Base-by-base conservation (phyloP, 2,113 vertebrate species). In the Neotragus moschatus region DNA sequence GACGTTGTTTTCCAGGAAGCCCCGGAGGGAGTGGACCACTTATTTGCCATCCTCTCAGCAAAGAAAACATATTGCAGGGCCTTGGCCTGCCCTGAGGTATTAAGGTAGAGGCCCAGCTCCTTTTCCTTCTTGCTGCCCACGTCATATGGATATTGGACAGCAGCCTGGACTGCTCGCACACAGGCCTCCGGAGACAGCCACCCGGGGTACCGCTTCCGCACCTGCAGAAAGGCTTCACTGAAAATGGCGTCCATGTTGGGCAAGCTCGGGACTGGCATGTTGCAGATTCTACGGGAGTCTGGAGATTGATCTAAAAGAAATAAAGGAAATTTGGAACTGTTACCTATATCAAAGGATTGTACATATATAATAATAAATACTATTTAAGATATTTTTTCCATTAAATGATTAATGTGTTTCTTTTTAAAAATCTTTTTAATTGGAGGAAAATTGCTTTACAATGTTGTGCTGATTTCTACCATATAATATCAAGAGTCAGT, bases 41-140 rank as follows among this genome's bases (percentile, higher is more conserved):
- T 99, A 85, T 14, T 93, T 53, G 97, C 98, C 0, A 84, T 97
- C 97, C 99, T 99, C 98, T 99, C 99, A 0, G 99, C 98, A 2
- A 99, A 99, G 98, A 99, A 99, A 3, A 97, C 98, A 86, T 99
- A 99, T 97, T 99, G 99, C 97, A 99, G 97, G 33, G 99, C 99
- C 0, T 1, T 98, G 3, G 99, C 99, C 98, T 99, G 99, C 11
- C 98, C 99, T 1, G 99, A 99, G 6, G 4, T 81, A 84, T 97
- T 97, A 49, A 99, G 99, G n/a, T 98, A 79, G 2, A 2, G 28
- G 90, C 99, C 99, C 60, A 99, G 98, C 87, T 99, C 98, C 30
- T 1, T 70, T 94, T 99, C 99, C 61, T 98, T 98, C 97, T 94
- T 80, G 91, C 99, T 98, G 1, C 99, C 99, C 39, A 98, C 97